phyloP scores from a whole-genome alignment of 2,113 vertebrate genomes.

The Podarcis raffonei region DNA sequence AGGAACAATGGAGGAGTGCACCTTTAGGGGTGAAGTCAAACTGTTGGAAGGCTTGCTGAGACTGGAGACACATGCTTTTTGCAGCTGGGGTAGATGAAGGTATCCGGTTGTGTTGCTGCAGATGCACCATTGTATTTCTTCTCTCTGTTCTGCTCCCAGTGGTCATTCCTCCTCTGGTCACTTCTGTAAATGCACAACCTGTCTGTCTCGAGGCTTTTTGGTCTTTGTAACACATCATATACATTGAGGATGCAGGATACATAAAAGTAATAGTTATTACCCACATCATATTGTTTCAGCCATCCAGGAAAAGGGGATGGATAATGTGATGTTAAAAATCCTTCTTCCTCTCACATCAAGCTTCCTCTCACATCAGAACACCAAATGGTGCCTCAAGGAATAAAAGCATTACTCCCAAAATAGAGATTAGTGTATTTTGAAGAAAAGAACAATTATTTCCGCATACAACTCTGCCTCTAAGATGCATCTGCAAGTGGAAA shows the following conservation, averaged over 20 bases:
- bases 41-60: too few species aligned
- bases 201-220: not conserved
- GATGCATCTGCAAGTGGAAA: slow-evolving; percentile 34
- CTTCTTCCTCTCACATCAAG: not conserved
- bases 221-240: not conserved
- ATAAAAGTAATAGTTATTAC: not conserved
- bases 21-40: too few species aligned
- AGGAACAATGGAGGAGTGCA: too few species aligned
- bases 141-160: too few species aligned
- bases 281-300: not conserved
- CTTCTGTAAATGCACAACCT: too few species aligned
- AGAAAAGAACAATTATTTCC: not conserved
- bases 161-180: too few species aligned
- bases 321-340: not conserved
- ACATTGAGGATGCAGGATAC: not conserved
- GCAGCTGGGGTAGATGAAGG: too few species aligned
- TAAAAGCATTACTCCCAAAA: not conserved
- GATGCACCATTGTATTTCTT: not conserved
- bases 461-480: too few species aligned
- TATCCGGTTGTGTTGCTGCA: too few species aligned
- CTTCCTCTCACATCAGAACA: not conserved
- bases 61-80: too few species aligned
- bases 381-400: not conserved
- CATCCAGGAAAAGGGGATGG: not conserved
- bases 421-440: not conserved